Percentiles rank a stretch among this genome's conserved stretches.
phyloP scores from a whole-genome alignment of 2,888 invertebrate genomes.

The Aphodius granarius region DNA sequence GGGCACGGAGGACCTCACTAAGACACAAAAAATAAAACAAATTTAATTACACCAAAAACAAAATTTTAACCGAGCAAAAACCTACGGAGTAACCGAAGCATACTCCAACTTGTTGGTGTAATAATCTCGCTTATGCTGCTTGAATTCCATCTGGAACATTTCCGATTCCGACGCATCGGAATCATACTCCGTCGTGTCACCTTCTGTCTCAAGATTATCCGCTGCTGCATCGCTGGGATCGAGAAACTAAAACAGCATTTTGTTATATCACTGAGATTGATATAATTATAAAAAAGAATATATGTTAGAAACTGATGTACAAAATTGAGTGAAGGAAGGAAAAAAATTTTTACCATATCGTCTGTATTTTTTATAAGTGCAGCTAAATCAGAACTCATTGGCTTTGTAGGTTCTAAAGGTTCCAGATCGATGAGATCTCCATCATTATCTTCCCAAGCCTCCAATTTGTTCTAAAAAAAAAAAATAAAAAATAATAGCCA shows the following conservation, averaged over 20 bases:
- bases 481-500: constrained; percentile 10
- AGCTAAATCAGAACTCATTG: constrained; percentile 58
- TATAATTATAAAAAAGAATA: no score
- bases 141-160: constrained; percentile 72
- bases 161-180: constrained; percentile 21
- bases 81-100: constrained; percentile 75
- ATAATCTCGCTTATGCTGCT: constrained; percentile 84
- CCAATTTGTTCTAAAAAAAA: constrained; percentile 31
- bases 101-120: constrained; percentile 89
- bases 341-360: constrained; percentile 57
- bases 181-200: constrained; percentile 23
- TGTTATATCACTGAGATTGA: no score
- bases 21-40: constrained; percentile 37
- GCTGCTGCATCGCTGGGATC: constrained; percentile 36
- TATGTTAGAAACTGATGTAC: no score
- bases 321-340: no score
- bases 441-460: constrained; percentile 50
- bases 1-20: constrained; percentile 76
- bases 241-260: neutral
- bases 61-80: constrained; percentile 32
- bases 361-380: constrained; percentile 66
- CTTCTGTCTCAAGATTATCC: constrained; percentile 35
- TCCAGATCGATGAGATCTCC: constrained; percentile 52
- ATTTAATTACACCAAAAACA: no score
- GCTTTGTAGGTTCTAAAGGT: constrained; percentile 44